A percentile compares a stretch with the other conserved stretches of the same genome.
Conservation (phyloP, 1,140 invertebrate genomes). For the Chironomus tepperi region DNA sequence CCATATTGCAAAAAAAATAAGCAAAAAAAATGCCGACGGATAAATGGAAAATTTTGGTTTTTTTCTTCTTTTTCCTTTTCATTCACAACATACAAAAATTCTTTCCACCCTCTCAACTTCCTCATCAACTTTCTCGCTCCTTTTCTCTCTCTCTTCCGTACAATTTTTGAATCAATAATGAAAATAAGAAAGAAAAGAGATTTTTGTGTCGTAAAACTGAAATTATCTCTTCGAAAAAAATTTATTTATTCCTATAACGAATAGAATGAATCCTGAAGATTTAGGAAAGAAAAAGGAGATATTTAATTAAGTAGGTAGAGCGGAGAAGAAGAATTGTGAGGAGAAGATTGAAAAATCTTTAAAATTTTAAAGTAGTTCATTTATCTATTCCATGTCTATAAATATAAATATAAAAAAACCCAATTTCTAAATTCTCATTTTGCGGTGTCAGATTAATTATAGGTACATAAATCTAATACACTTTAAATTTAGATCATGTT, state of each 20-base stretch:
- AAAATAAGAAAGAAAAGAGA: not conserved
- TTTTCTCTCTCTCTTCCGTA: not conserved
- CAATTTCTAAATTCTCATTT: not conserved
- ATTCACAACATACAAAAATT: slow-evolving; percentile 26
- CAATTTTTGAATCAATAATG: slow-evolving; percentile 8
- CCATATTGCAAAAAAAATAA: not conserved
- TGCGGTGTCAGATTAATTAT: not conserved
- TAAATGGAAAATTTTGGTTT: slow-evolving; percentile 30
- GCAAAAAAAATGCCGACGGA: slow-evolving; percentile 25
- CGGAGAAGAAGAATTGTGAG: too few relatives aligned
- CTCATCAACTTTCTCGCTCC: slow-evolving; percentile 1
- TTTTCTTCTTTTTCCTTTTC: slow-evolving; percentile 27
- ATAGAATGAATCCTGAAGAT: not conserved
- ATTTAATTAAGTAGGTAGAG: slow-evolving; percentile 7
- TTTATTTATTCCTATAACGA: not conserved
- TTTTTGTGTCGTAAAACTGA: not conserved
- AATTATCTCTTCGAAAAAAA: slow-evolving; percentile 14
- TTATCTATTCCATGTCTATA: not conserved
- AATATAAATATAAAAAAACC: not conserved
- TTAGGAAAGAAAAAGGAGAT: not conserved
- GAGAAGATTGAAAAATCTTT: not conserved
- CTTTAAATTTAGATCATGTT: slow-evolving; percentile 11
- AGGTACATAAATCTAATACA: not conserved
- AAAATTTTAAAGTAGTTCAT: too few relatives aligned
- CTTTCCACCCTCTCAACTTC: slow-evolving; percentile 25